Evolutionary conservation across 2,113 vertebrate genomes (phyloP).

Genomic region (Ciconia stormi): DNA sequence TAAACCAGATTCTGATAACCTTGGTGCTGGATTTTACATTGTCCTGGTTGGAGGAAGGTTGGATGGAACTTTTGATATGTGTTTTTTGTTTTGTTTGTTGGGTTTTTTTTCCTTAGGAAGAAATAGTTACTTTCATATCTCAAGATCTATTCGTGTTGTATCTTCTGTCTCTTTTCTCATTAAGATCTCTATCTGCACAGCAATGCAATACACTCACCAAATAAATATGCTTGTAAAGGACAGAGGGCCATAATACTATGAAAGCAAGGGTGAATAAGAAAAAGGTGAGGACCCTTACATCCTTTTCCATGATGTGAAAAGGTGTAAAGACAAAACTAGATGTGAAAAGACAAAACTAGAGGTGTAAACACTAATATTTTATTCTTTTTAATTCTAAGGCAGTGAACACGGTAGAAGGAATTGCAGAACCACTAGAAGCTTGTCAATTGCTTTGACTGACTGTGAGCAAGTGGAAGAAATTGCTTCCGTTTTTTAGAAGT

Average conservation of each 20-base stretch:
- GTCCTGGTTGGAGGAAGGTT: not conserved
- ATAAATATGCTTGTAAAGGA: not conserved
- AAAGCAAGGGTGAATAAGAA: not conserved
- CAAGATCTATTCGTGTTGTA: not conserved
- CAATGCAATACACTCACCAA: not conserved
- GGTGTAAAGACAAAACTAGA: not conserved
- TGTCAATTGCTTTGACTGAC: not conserved
- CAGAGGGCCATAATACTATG: not conserved
- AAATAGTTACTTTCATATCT: not conserved
- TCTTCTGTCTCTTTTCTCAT: not conserved
- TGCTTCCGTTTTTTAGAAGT: not conserved
- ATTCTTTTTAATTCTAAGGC: not conserved
- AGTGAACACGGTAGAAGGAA: not conserved
- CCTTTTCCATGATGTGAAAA: not conserved
- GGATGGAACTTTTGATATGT: not conserved
- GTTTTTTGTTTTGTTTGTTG: not conserved
- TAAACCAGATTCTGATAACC: not conserved
- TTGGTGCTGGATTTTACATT: not conserved
- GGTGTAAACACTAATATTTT: not conserved
- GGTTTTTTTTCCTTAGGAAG: not conserved
- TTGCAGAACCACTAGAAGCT: not conserved
- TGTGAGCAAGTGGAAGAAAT: not conserved
- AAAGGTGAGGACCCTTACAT: not conserved
- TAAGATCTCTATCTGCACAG: not conserved
- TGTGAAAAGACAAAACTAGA: not conserved